Base-by-base conservation (phyloP, 2,113 vertebrate genomes). In the Nothobranchius furzeri region DNA sequence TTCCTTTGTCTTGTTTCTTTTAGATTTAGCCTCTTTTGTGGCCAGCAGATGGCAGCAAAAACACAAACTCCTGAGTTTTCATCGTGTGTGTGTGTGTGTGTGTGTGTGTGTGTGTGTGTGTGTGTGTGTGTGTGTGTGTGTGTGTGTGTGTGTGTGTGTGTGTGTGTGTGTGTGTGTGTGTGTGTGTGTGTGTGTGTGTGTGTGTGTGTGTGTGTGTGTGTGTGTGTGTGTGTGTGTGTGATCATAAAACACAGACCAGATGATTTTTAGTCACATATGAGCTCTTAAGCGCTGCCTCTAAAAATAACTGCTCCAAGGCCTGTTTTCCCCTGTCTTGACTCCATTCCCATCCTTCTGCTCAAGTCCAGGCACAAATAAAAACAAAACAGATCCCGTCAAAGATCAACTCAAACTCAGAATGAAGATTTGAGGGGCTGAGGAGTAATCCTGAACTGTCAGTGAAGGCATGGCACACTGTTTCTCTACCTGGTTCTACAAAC, bases 21-120 rank as follows among this genome's bases (percentile, higher is more conserved):
- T 40, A 13, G 5, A 2, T 2, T 37, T 6, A 57, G 8, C 1
- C 35, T 9, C 36, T 54, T 4, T 2, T 25, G 45, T 12, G 76
- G 67, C 73, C 90, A 82, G 82, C 80, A 91, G 88, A 61, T 80
- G 88, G 90, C 88, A 85, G 88, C 82, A 90, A 42, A 81, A 64
- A 83, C 49, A 60, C 35, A 17, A 14, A 40, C 30, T 24, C 20
- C 50, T 25, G 17, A 24, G 7, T 35, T 40, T 67, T 64, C 8
- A 15, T 36, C 13, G 25, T 61, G 65, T 40, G 49, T 59, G 53
- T 45, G 48, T 66, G 56, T 62, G 47, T 58, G 25, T 60, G 43
- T 45, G 48, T 66, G 56, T 59, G 47, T 55, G 25, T 60, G 43
- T 57, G 65, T 59, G 43, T 55, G 53, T 45, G 48, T 66, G 56